Evolutionary conservation across 1,140 invertebrate species (phyloP), one percentile per base, ranked within the genome.

Genomic region (Rhynchophorus ferrugineus): DNA sequence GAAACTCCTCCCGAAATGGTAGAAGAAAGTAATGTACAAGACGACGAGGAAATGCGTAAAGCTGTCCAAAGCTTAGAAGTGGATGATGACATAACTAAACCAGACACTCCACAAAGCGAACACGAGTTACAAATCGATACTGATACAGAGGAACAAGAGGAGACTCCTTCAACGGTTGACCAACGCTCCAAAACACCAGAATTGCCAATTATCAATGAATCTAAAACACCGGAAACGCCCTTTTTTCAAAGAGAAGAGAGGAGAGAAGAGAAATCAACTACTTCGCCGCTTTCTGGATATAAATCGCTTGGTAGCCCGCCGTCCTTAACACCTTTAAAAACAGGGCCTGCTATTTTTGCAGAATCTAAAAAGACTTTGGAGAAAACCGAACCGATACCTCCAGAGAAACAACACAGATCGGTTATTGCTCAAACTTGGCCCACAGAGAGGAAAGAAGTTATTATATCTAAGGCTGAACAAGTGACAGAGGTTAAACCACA

Each of bases 51-150:
- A 69, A 83, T 85, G 71, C 77, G 83, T 60, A 83, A 85, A 67
- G 84, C 84, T 1, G 83, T 87, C 1, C 82, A 85, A 62, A 87
- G 83, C 65, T 64, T 87, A 13, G 82, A 81, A 62, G 80, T 81
- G 1, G 78, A 78, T 63, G 84, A 87, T 61, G 71, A 84, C 56
- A 84, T 87, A 62, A 75, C 84, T 19, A 89, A 89, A 70, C 85
- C 86, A 1, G 87, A 88, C 39, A 90, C 88, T 1, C 87, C 87
- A 3, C 81, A 86, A 54, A 90, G 87, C 21, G 88, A 91, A 63
- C 81, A 82, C 58, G 87, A 88, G 63, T 69, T 91, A 5, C 84
- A 90, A 65, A 91, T 91, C 46, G 89, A 91, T 66, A 90, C 87
- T 1, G 88, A 91, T 60, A 88, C 84, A 6, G 86, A 89, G 62